Conservation (phyloP, 2,888 invertebrate genomes). For the Allophyes oxyacanthae region DNA sequence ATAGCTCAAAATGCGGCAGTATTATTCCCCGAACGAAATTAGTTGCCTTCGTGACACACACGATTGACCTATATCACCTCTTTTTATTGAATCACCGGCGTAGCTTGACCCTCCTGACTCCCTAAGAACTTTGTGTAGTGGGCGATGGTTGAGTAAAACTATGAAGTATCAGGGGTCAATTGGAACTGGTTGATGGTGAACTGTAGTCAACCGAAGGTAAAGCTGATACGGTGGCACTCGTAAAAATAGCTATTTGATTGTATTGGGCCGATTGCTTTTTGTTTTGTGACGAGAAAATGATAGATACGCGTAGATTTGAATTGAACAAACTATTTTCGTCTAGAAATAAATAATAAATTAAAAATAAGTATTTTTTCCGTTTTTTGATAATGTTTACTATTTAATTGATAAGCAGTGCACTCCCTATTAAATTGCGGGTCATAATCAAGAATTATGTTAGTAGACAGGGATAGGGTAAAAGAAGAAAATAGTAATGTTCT, state of each 20-base stretch:
- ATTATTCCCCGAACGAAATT: slow-evolving; percentile 68
- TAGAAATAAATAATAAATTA: no score
- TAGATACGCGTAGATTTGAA: slow-evolving; percentile 49
- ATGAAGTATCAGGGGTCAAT: slow-evolving; percentile 52
- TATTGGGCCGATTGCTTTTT: slow-evolving; percentile 57
- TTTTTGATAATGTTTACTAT: no score
- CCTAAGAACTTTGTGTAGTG: slow-evolving; percentile 41
- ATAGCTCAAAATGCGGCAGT: slow-evolving; percentile 76
- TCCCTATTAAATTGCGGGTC: no score
- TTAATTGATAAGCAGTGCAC: no score
- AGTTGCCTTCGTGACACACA: slow-evolving; percentile 77
- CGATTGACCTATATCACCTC: slow-evolving; percentile 78
- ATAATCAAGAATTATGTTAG: no score
- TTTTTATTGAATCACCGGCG: slow-evolving; percentile 68
- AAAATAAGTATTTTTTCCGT: no score
- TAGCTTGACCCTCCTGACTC: slow-evolving; percentile 59
- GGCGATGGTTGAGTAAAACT: slow-evolving; percentile 41
- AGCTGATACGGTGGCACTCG: slow-evolving; percentile 57
- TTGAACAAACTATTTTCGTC: no score
- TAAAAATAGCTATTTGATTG: slow-evolving; percentile 63
- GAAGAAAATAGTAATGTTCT: no score
- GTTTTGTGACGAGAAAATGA: slow-evolving; percentile 54
- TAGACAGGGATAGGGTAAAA: no score
- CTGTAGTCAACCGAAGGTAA: slow-evolving; percentile 57
- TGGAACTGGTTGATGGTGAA: slow-evolving; percentile 53